Conservation (phyloP, 2,888 invertebrate genomes). For the Apoda limacodes region DNA sequence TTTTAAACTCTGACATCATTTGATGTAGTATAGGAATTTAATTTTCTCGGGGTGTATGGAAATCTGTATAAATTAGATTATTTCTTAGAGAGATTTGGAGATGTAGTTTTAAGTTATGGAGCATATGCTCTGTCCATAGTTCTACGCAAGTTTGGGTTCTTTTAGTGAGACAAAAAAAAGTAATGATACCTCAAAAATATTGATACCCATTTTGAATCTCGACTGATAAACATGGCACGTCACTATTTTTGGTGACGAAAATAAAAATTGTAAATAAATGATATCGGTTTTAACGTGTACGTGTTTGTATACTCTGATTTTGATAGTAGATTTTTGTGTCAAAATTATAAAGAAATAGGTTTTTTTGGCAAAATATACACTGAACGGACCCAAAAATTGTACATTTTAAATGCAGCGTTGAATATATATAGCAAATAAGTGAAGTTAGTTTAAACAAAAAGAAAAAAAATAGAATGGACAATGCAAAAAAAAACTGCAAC, state of each 20-base stretch:
- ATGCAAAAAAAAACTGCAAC: conserved; percentile 27
- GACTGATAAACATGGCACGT: too few species aligned
- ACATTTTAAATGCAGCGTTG: conserved; percentile 38
- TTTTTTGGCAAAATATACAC: conserved; percentile 35
- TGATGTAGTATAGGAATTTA: conserved; percentile 39
- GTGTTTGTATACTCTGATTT: too few species aligned
- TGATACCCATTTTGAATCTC: conserved; percentile 48
- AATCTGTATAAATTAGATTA: conserved; percentile 62
- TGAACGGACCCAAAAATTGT: conserved; percentile 57
- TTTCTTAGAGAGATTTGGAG: conserved; percentile 50
- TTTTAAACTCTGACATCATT: conserved; percentile 40
- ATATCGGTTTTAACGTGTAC: too few species aligned
- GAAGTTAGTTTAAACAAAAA: conserved; percentile 24
- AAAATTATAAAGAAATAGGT: too few species aligned
- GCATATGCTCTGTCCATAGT: conserved; percentile 40
- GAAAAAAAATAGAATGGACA: conserved; percentile 34
- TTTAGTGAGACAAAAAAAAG: conserved; percentile 36
- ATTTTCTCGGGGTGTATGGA: conserved; percentile 60
- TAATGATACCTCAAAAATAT: too few species aligned
- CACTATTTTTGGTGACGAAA: too few species aligned
- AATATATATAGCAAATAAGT: conserved; percentile 38
- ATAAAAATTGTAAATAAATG: too few species aligned
- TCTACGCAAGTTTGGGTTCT: conserved; percentile 51
- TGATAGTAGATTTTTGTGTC: too few species aligned
- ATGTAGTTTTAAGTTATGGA: conserved; percentile 44